Conservation (phyloP, 2,888 invertebrate species). For the Cryptophagus acutangulus region DNA sequence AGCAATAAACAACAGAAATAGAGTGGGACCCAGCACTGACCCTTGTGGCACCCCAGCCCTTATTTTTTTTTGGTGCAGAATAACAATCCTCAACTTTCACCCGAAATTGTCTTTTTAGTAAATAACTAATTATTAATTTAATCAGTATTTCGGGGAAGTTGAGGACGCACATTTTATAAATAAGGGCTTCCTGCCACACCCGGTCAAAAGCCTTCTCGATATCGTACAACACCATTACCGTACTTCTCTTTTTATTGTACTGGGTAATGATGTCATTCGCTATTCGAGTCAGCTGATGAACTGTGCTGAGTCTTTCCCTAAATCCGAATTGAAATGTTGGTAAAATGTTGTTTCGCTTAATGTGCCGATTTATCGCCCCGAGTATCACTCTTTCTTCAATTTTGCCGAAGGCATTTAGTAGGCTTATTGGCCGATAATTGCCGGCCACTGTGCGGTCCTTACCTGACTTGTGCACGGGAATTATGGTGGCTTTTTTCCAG, state of each 20-base stretch:
- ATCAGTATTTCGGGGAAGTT: conserved; percentile 24
- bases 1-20: conserved; percentile 18
- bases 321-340: conserved; percentile 31
- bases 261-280: conserved; percentile 23
- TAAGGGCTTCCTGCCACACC: conserved; percentile 30
- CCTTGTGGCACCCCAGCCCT: conserved; percentile 33
- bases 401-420: conserved; percentile 19
- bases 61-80: conserved; percentile 20
- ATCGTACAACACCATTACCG: conserved; percentile 23
- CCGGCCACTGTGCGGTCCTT: conserved; percentile 13
- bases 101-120: background rate
- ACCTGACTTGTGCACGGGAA: conserved; percentile 23
- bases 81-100: background rate
- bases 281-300: conserved; percentile 30
- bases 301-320: conserved; percentile 29
- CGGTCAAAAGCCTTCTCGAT: conserved; percentile 1
- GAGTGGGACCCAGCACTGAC: conserved; percentile 15
- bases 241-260: conserved; percentile 27
- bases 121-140: conserved; percentile 8
- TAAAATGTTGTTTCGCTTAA: conserved; percentile 13
- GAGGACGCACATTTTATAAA: conserved; percentile 26
- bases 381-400: conserved; percentile 18
- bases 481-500: conserved; percentile 26
- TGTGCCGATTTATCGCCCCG: conserved; percentile 7
- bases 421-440: conserved; percentile 23